Base-by-base conservation (phyloP, 2,113 vertebrate species). In the Hyaena hyaena region DNA sequence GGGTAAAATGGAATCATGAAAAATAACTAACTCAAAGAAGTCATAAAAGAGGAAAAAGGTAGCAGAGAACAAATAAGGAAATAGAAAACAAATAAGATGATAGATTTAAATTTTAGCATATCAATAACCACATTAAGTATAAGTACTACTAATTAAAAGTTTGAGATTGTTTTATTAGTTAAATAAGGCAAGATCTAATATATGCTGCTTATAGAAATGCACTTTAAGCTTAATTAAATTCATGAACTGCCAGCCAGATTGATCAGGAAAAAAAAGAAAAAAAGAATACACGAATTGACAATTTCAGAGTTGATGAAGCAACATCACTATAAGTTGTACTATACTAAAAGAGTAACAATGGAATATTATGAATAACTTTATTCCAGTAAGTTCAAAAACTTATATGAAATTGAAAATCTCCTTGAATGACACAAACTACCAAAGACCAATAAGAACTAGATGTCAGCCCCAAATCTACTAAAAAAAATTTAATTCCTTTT, bases 1-100 rank as follows among this genome's bases (percentile, higher is more conserved):
- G 8, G 45, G 4, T 82, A 71, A 80, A 71, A 80, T 45, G 68
- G 76, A 66, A 50, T 50, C 10, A 90, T 79, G 33, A 81, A 92
- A 90, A 63, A 61, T 94, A 81, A 81, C 73, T 94, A 81, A 81
- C 73, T 53, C 55, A 66, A 88, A 92, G 53, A 87, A 92, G 12
- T 80, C 53, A 91, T 48, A 81, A 82, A 63, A 77, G n/a, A 35
- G 39, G 39, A n/a, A 86, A 87, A 45, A 19, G 17, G 15, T 21
- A 53, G 61, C 39, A 92, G 73, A 88, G 55, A 81, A 65, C 26
- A 95, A 50, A 71, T 45, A 58, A 92, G 24, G 16, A 7, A 73
- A 80, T 21, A 92, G 65, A 53, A 90, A 81, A 92, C 10, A 87
- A 88, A 21, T 58, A 68, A 68, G 10, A 73, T 65, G 16, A 82